These are phyloP conservation scores for Candidula unifasciata DNA, from an alignment of 2,888 invertebrate genomes.

Conservation along the genomic window DNA sequence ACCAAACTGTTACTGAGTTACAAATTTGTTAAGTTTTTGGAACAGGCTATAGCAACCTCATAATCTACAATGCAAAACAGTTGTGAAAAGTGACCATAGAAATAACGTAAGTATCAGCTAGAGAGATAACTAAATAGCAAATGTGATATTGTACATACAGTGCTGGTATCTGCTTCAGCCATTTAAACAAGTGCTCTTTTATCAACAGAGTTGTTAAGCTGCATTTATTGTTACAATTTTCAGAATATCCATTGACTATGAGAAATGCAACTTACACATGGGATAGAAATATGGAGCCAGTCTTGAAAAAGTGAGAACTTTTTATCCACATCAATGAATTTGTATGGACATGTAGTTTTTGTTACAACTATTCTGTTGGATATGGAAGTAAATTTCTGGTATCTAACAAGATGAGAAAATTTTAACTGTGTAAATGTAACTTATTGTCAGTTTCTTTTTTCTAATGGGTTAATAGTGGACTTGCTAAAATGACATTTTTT, in stretches of 20 bases:
- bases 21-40: too few species aligned
- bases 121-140: too few species aligned
- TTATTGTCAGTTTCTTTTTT: too few species aligned
- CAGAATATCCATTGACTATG: constrained; percentile 65
- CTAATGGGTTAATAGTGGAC: too few species aligned
- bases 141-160: neutral
- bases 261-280: constrained; percentile 71
- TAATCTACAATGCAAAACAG: too few species aligned
- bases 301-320: constrained; percentile 62
- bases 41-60: too few species aligned
- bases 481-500: too few species aligned
- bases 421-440: too few species aligned
- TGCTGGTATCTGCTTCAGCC: neutral
- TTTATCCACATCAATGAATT: neutral
- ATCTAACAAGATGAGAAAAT: too few species aligned
- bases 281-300: constrained; percentile 61
- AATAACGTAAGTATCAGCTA: too few species aligned
- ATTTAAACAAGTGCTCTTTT: neutral
- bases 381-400: neutral
- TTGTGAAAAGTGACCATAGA: too few species aligned
- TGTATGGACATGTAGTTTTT: neutral
- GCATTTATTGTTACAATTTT: constrained; percentile 6
- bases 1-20: too few species aligned
- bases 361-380: neutral
- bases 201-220: neutral